phyloP scores from a whole-genome alignment of 2,797 vertebrate genomes.

The Strix occidentalis region DNA sequence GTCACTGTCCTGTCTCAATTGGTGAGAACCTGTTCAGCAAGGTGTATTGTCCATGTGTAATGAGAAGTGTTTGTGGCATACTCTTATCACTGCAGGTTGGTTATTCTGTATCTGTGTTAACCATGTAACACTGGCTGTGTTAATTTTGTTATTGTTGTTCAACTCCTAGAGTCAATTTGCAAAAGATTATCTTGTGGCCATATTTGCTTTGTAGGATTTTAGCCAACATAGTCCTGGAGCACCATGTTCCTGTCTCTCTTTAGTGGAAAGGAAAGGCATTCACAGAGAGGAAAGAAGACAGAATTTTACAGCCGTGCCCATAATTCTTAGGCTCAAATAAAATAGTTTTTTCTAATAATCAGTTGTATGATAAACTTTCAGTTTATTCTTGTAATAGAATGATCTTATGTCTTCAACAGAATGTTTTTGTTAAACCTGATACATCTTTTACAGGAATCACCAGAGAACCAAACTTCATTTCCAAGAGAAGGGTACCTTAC shows the following conservation, averaged over 20 bases:
- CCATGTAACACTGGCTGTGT: background rate
- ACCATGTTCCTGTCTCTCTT: background rate
- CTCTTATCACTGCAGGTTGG: background rate
- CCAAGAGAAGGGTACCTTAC: slow-evolving; percentile 82
- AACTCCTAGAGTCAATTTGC: background rate
- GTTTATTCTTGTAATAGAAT: background rate
- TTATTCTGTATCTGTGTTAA: background rate
- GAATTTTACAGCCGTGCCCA: background rate
- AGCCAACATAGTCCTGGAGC: background rate
- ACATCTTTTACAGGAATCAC: slow-evolving; percentile 76
- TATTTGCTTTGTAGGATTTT: background rate
- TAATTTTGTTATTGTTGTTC: background rate
- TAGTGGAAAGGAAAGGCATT: background rate
- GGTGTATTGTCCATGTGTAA: background rate
- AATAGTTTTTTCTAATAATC: background rate
- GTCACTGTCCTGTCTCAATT: background rate
- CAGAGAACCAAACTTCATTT: slow-evolving; percentile 84
- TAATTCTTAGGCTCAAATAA: background rate
- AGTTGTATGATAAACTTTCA: background rate
- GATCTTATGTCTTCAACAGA: background rate
- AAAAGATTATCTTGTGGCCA: background rate
- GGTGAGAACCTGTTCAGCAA: background rate
- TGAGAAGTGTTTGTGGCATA: background rate
- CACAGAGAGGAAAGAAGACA: background rate
- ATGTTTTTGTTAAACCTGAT: background rate